Conservation (phyloP, 35 echinoderm and acorn worm species). For the Chiridota heheva region DNA sequence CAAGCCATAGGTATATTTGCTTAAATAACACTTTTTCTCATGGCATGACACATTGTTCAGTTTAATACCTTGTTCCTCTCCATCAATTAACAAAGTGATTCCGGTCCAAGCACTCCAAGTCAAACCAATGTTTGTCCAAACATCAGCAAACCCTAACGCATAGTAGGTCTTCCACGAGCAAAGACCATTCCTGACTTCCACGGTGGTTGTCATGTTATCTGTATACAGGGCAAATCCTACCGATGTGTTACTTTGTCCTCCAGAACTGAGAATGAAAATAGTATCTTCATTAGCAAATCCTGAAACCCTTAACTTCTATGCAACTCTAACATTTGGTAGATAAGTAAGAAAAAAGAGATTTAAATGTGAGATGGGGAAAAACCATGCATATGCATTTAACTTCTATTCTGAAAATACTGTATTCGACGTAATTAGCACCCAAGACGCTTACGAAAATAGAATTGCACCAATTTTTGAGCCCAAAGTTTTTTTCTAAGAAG, state of each 20-base stretch:
- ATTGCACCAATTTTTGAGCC: too few relatives aligned
- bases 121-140: slow-evolving; percentile 77
- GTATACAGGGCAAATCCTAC: slow-evolving; percentile 70
- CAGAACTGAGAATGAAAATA: slow-evolving; percentile 53
- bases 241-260: slow-evolving; percentile 58
- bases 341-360: too few relatives aligned
- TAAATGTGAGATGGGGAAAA: too few relatives aligned
- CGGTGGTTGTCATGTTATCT: slow-evolving; percentile 47
- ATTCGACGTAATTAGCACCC: too few relatives aligned
- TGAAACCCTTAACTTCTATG: neutral
- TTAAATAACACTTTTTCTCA: too few relatives aligned
- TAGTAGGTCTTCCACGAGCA: slow-evolving; percentile 25
- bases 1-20: too few relatives aligned
- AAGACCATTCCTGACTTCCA: slow-evolving; percentile 47
- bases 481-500: too few relatives aligned
- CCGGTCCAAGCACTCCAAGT: slow-evolving; percentile 52
- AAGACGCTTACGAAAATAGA: too few relatives aligned
- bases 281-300: neutral
- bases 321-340: too few relatives aligned
- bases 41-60: neutral
- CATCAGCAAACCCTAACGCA: slow-evolving; percentile 28
- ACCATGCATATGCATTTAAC: too few relatives aligned
- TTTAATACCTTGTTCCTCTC: slow-evolving; percentile 45
- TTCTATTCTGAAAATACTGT: too few relatives aligned
- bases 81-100: slow-evolving; percentile 64